A percentile compares a stretch with the other conserved stretches of the same genome.
Conservation (phyloP, 2,888 invertebrate species). For the Ypsolopha scabrella region DNA sequence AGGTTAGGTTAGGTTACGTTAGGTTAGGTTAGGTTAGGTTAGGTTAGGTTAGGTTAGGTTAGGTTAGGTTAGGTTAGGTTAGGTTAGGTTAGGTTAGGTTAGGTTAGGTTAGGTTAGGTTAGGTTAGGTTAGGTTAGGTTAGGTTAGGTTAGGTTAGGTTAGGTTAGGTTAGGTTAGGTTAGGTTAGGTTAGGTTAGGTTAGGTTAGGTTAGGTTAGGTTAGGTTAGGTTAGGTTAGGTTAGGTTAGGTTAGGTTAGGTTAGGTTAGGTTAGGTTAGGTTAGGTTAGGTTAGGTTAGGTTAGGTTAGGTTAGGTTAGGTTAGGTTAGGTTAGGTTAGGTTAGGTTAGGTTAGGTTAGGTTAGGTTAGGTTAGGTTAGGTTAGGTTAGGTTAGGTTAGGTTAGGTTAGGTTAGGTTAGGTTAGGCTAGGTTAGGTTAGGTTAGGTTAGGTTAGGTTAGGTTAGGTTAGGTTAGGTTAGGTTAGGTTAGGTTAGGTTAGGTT, state of each 20-base stretch:
- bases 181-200: constrained; percentile 18
- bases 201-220: constrained; percentile 16
- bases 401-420: constrained; percentile 12
- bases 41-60: constrained; percentile 14
- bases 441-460: constrained; percentile 11
- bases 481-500: constrained; percentile 14
- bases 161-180: constrained; percentile 16
- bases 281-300: constrained; percentile 15
- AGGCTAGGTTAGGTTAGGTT: constrained; percentile 12
- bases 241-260: constrained; percentile 14
- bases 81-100: constrained; percentile 14
- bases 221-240: constrained; percentile 10
- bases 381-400: constrained; percentile 12
- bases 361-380: constrained; percentile 8
- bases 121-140: constrained; percentile 8
- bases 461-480: constrained; percentile 12
- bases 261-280: constrained; percentile 13
- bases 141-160: constrained; percentile 8
- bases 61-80: constrained; percentile 16
- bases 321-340: constrained; percentile 12
- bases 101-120: constrained; percentile 9
- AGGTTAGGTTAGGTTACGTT: constrained; percentile 13
- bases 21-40: constrained; percentile 9
- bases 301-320: constrained; percentile 15
- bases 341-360: constrained; percentile 11